Percentiles rank a stretch among this genome's conserved stretches.
Evolutionary conservation across 1,140 invertebrate species (phyloP).

Genomic region (Parapsyche elsis): DNA sequence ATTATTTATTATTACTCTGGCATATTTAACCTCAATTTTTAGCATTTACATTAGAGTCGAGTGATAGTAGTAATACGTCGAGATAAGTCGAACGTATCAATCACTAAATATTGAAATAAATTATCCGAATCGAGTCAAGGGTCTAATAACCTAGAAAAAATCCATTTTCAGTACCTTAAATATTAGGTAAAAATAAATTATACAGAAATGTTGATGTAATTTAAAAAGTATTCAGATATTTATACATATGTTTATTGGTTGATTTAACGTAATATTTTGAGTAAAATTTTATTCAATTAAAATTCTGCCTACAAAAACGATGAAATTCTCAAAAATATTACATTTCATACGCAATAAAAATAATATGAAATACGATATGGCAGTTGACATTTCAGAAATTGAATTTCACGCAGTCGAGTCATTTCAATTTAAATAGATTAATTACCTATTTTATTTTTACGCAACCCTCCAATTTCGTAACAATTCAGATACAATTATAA

Average conservation of each 20-base stretch:
- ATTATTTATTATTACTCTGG: not conserved
- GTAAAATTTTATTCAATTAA: not conserved
- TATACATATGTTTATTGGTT: too few species aligned
- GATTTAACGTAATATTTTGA: not conserved
- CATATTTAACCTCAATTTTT: conserved; percentile 13
- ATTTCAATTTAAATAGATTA: conserved; percentile 34
- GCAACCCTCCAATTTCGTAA: conserved; percentile 26
- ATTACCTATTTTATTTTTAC: not conserved
- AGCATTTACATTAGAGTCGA: conserved; percentile 10
- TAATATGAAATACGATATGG: conserved; percentile 36
- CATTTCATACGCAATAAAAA: conserved; percentile 25
- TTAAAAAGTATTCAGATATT: too few species aligned
- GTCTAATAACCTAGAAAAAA: not conserved
- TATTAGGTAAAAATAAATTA: too few species aligned
- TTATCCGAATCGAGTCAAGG: not conserved
- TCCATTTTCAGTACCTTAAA: too few species aligned
- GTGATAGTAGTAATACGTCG: not conserved
- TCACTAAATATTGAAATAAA: conserved; percentile 22
- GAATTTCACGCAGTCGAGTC: conserved; percentile 34
- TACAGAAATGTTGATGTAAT: too few species aligned
- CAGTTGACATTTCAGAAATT: conserved; percentile 45
- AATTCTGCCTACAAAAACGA: not conserved
- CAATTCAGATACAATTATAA: not conserved
- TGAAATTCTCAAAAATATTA: not conserved
- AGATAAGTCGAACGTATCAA: conserved; percentile 20